Evolutionary conservation across 2,797 vertebrate genomes (phyloP), one percentile per base, ranked within the genome.

Genomic region (Loriculus beryllinus): DNA sequence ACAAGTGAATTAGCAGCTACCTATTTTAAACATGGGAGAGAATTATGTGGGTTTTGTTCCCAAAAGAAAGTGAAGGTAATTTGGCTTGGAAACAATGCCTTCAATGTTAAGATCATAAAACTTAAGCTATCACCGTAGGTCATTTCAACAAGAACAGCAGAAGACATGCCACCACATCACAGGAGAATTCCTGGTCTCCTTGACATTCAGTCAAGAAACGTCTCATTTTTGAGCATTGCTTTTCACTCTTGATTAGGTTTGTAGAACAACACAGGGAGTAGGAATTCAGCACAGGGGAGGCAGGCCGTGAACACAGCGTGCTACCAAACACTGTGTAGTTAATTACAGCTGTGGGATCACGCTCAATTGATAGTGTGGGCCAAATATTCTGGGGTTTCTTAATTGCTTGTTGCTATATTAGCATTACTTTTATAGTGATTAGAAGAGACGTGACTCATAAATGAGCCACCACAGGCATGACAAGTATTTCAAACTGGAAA

Each of bases 371-470:
- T 12, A 84, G 60, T 5, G 20, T 75, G 19, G 56, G 60, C 64
- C 59, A 88, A 77, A 84, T 7, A 84, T 76, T 70, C 75, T 54
- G 79, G 29, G 9, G 0, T 11, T 87, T 81, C 90, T 78, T 33
- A 96, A 95, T 95, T 95, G 77, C 80, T 86, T 82, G 63, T 90
- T 90, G 67, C 54, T 92, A 29, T 78, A 90, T 90, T 72, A 76
- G 49, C 67, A 33, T 56, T 88, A 76, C 47, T 95, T 86, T 70
- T 63, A 35, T 18, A 79, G 57, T 70, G 40, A 62, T 86, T 86
- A 86, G 63, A 82, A 92, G 88, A 86, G 63, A 35, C 12, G 8
- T 95, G 92, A 96, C 45, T 95, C 91, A 93, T 76, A 90, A 87
- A 47, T 31, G 48, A 94, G 62, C 76, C 35, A 88, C 48, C 63